Conservation (phyloP, 2,113 vertebrate genomes). For the Casuarius casuarius region DNA sequence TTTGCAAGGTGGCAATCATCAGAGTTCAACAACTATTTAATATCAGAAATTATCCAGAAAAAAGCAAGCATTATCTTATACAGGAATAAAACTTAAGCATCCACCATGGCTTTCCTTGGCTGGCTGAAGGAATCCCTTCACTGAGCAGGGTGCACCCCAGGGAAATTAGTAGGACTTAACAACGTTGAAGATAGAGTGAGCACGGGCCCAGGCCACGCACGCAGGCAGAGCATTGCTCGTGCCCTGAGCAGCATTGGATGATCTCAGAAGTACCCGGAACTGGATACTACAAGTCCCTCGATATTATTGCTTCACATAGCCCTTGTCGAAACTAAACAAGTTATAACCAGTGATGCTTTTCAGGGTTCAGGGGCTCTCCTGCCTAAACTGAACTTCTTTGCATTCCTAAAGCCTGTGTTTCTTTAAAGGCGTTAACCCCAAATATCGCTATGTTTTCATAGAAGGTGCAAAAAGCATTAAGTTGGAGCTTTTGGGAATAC, state of each 20-base stretch:
- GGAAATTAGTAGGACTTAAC: neutral
- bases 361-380: neutral
- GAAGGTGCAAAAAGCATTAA: neutral
- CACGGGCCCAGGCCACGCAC: neutral
- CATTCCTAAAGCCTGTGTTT: neutral
- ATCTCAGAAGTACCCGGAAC: neutral
- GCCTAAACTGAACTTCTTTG: neutral
- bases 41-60: neutral
- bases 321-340: neutral
- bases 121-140: neutral
- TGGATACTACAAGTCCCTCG: neutral
- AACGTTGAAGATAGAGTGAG: neutral
- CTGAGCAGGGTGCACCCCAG: neutral
- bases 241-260: neutral
- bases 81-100: neutral
- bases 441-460: neutral
- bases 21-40: neutral
- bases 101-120: neutral
- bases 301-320: neutral
- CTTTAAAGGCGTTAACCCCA: neutral
- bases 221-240: neutral
- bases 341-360: neutral
- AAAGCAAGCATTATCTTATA: neutral
- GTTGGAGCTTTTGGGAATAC: neutral
- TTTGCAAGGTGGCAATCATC: neutral